Conservation (phyloP, 2,797 vertebrate genomes). For the Gambusia yucatana region DNA sequence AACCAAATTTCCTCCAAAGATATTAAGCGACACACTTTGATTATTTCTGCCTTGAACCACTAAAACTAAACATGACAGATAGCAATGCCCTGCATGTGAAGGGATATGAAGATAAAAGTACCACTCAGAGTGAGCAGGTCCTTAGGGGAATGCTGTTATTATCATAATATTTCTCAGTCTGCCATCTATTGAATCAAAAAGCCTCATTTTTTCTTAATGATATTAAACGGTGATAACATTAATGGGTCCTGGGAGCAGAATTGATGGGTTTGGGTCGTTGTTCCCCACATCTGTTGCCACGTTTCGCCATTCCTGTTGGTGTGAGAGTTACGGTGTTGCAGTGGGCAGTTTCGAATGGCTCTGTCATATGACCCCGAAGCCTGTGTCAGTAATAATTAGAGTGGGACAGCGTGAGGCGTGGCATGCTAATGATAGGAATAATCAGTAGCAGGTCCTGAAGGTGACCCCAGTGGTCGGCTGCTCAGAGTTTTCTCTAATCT, state of each 20-base stretch:
- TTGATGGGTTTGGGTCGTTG: slow-evolving; percentile 63
- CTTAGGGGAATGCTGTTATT: slow-evolving; percentile 68
- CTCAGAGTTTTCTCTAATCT: slow-evolving; percentile 62
- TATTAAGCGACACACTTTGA: slow-evolving; percentile 48
- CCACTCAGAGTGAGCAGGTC: slow-evolving; percentile 49
- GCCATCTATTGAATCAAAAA: slow-evolving; percentile 66
- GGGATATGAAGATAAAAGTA: slow-evolving; percentile 62
- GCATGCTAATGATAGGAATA: slow-evolving; percentile 65
- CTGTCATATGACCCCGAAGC: slow-evolving; percentile 56
- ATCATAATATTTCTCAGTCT: slow-evolving; percentile 73
- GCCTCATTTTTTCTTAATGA: slow-evolving; percentile 70
- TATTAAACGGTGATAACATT: slow-evolving; percentile 72
- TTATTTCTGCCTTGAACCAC: slow-evolving; percentile 47
- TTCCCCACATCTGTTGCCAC: slow-evolving; percentile 74
- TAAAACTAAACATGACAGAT: slow-evolving; percentile 37
- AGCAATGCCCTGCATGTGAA: slow-evolving; percentile 50
- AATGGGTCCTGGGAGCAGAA: slow-evolving; percentile 62
- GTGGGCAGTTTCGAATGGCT: slow-evolving; percentile 56
- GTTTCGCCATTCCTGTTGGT: slow-evolving; percentile 69
- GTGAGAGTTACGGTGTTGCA: slow-evolving; percentile 56
- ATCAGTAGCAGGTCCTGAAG: slow-evolving; percentile 71
- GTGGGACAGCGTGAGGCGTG: slow-evolving; percentile 49
- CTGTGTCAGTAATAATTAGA: slow-evolving; percentile 61
- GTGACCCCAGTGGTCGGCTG: slow-evolving; percentile 68
- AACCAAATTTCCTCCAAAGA: not conserved